A percentile compares a stretch with the other conserved stretches of the same genome.
Evolutionary conservation across 2,888 invertebrate genomes (phyloP).

Genomic region (Clunio marinus): DNA sequence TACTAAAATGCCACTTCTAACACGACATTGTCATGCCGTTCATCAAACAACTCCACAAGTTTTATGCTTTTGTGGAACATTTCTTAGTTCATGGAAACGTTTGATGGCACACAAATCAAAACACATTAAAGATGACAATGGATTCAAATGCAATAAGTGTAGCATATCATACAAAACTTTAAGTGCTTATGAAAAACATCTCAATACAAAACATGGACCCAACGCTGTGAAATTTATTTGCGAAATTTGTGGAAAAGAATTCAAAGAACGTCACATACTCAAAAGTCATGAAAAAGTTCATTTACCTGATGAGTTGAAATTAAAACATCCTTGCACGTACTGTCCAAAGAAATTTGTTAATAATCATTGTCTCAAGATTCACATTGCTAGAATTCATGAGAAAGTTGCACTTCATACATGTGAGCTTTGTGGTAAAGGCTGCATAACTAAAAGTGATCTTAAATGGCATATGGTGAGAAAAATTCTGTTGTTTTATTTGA

Average conservation of each 20-base stretch:
- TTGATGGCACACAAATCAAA: background rate
- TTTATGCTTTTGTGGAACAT: conserved; percentile 11
- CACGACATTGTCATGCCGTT: background rate
- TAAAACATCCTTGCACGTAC: conserved; percentile 44
- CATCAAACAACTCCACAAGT: conserved; percentile 12
- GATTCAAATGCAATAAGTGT: conserved; percentile 2
- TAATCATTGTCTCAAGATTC: conserved; percentile 32
- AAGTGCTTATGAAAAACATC: conserved; percentile 17
- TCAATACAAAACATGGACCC: background rate
- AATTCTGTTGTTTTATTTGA: background rate
- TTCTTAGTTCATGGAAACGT: background rate
- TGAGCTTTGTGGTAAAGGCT: conserved; percentile 27
- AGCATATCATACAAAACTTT: conserved; percentile 4
- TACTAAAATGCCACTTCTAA: conserved; percentile 10
- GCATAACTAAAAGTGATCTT: conserved; percentile 12
- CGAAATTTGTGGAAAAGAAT: conserved; percentile 9
- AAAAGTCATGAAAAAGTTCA: conserved; percentile 42
- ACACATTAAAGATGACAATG: conserved; percentile 7
- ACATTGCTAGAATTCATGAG: conserved; percentile 25
- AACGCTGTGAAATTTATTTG: conserved; percentile 18
- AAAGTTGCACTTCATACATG: background rate
- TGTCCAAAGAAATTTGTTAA: conserved; percentile 45
- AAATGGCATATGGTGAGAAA: conserved; percentile 13
- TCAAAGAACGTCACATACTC: conserved; percentile 26
- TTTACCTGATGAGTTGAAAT: conserved; percentile 44